Conservation (phyloP, 2,888 invertebrate genomes). For the Lasioglossum oenotherae region DNA sequence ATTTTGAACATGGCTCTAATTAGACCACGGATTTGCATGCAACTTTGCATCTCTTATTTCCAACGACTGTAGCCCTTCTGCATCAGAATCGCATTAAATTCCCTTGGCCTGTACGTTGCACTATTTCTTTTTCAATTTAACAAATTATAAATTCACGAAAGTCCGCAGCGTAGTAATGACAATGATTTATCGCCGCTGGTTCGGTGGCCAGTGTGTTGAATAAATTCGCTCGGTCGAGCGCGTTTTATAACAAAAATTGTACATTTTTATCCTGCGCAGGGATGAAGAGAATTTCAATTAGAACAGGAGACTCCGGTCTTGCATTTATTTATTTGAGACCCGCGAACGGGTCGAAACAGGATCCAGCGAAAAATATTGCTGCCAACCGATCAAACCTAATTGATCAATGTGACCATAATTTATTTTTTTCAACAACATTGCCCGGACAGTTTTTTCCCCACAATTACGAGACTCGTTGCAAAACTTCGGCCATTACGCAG, state of each 20-base stretch:
- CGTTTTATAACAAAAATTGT: neutral
- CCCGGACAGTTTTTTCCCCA: neutral
- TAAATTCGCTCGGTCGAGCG: neutral
- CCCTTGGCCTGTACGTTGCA: neutral
- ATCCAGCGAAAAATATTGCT: neutral
- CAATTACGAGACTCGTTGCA: neutral
- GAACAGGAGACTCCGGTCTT: neutral
- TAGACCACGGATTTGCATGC: neutral
- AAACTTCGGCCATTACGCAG: neutral
- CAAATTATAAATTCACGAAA: neutral
- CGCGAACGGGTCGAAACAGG: neutral
- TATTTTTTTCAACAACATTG: neutral
- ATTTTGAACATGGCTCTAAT: neutral
- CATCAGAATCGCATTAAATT: neutral
- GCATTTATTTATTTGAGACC: neutral
- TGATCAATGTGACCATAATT: neutral
- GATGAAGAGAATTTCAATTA: neutral
- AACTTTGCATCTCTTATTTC: neutral
- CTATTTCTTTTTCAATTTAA: neutral
- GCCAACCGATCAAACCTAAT: neutral
- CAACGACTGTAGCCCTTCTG: neutral
- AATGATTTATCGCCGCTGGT: neutral
- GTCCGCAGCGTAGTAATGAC: neutral
- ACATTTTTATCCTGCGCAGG: neutral
- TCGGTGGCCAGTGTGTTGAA: neutral